Percentiles rank a stretch among this genome's conserved stretches.
phyloP scores from a whole-genome alignment of 2,113 vertebrate genomes.

The Cariama cristata region DNA sequence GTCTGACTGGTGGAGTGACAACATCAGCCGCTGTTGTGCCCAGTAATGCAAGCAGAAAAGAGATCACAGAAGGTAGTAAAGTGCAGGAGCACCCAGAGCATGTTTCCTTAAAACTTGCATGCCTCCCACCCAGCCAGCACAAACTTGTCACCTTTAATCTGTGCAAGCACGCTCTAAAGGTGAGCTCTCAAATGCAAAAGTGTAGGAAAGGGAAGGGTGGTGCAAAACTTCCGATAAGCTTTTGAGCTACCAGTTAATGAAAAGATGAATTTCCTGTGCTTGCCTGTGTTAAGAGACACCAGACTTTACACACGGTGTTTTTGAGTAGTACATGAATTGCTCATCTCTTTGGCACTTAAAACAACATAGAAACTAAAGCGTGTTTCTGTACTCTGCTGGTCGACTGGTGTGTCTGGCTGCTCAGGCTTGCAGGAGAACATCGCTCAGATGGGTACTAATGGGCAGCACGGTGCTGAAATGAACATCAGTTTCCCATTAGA shows the following conservation, averaged over 20 bases:
- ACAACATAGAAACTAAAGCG: rapidly evolving
- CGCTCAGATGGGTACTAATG: neutral
- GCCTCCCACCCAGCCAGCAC: neutral
- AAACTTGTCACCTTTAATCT: neutral
- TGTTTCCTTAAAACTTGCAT: neutral
- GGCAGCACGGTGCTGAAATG: neutral
- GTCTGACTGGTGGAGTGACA: neutral
- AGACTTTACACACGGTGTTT: neutral
- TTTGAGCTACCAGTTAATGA: neutral
- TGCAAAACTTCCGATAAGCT: neutral
- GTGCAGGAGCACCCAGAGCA: neutral
- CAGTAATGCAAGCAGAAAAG: neutral
- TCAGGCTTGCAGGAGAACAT: neutral
- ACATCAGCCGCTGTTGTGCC: neutral
- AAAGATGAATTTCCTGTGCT: neutral
- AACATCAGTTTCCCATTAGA: constrained; percentile 33
- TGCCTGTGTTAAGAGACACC: neutral
- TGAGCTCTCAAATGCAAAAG: neutral
- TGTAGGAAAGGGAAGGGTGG: rapidly evolving
- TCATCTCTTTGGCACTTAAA: neutral
- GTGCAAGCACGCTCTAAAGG: neutral
- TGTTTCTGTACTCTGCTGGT: neutral
- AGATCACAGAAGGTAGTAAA: neutral
- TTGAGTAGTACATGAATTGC: neutral
- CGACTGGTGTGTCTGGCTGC: neutral